Percentiles rank a stretch among this genome's conserved stretches.
phyloP scores from a whole-genome alignment of 1,140 invertebrate species.

The Drusus annulatus region DNA sequence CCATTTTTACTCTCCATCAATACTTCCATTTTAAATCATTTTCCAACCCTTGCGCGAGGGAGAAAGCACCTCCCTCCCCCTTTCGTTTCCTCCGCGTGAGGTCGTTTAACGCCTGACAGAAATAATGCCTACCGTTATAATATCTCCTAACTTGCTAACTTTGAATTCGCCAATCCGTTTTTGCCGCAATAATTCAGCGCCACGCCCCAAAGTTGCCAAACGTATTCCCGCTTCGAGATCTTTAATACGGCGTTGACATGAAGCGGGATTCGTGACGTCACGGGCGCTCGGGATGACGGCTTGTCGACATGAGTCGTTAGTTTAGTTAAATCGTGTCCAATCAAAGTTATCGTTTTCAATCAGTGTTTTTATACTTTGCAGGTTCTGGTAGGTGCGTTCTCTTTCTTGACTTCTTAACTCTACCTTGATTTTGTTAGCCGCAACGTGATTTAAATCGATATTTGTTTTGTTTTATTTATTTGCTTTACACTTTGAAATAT shows the following conservation, averaged over 20 bases:
- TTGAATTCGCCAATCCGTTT: constrained; percentile 31
- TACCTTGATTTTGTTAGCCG: too few relatives aligned
- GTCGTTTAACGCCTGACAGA: constrained; percentile 41
- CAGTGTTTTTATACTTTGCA: background rate
- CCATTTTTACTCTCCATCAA: too few relatives aligned
- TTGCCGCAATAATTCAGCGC: constrained; percentile 16
- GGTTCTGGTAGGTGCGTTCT: too few relatives aligned
- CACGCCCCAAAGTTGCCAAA: constrained; percentile 2
- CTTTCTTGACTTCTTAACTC: too few relatives aligned
- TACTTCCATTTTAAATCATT: too few relatives aligned
- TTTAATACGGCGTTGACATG: background rate
- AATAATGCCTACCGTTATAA: constrained; percentile 40
- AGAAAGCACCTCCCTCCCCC: background rate
- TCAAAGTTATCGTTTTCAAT: background rate
- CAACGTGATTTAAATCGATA: too few relatives aligned
- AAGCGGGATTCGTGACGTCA: background rate
- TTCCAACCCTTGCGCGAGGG: background rate
- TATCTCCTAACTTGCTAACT: constrained; percentile 35
- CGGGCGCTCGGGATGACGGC: background rate
- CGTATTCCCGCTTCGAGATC: background rate
- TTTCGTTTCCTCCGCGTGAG: constrained; percentile 2
- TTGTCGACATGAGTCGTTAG: background rate
- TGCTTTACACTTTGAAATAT: too few relatives aligned
- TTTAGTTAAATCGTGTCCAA: background rate
- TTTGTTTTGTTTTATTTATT: too few relatives aligned